These are phyloP conservation scores for Catocala sponsa DNA, from an alignment of 2,888 invertebrate genomes.

Conservation along the genomic window DNA sequence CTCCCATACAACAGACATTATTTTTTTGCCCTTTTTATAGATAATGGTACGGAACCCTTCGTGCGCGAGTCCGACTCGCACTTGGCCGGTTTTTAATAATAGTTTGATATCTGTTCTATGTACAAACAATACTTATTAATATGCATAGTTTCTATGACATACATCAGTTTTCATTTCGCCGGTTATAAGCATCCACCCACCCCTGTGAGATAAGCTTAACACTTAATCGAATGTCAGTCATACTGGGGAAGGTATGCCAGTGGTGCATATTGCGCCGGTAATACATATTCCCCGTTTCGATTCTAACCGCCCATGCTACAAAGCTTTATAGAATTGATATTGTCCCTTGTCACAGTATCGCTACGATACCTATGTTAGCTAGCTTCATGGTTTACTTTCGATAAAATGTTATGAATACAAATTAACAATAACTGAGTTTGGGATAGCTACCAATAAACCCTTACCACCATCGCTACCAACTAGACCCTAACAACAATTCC, in stretches of 20 bases:
- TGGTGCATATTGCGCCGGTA: slow-evolving; percentile 31
- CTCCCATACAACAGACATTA: too few species aligned
- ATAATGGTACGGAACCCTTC: too few species aligned
- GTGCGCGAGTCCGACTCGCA: too few species aligned
- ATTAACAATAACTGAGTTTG: neutral
- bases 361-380: neutral
- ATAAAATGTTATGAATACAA: too few species aligned
- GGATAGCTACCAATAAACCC: neutral
- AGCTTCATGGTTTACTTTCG: slow-evolving; percentile 5
- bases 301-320: slow-evolving; percentile 5
- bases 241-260: slow-evolving; percentile 28
- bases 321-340: slow-evolving; percentile 20
- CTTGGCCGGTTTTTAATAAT: too few species aligned
- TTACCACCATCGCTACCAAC: neutral
- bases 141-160: neutral
- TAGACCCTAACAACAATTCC: slow-evolving; percentile 4
- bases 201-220: slow-evolving; percentile 19
- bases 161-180: slow-evolving; percentile 8
- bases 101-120: neutral
- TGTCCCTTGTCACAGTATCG: slow-evolving; percentile 10
- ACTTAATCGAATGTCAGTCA: slow-evolving; percentile 38
- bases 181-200: slow-evolving; percentile 5
- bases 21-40: too few species aligned
- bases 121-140: neutral
- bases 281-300: slow-evolving; percentile 9